Base-by-base conservation (phyloP, 2,113 vertebrate species). In the Mugil cephalus region DNA sequence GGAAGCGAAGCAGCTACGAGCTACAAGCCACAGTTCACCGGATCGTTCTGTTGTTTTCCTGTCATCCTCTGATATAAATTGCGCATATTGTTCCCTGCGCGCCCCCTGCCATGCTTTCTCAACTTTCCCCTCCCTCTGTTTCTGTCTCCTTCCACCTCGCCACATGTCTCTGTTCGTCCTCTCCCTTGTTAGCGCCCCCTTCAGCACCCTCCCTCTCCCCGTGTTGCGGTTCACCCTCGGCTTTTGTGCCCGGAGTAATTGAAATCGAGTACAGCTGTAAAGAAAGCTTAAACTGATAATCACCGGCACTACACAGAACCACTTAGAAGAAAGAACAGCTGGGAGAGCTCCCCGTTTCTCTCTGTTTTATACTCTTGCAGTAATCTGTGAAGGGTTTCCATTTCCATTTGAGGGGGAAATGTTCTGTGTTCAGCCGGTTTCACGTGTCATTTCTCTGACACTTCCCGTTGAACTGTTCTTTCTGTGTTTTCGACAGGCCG, bases 211-310 rank as follows among this genome's bases (percentile, higher is more conserved):
- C 19, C 15, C 34, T 53, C 53, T 56, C 12, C 6, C 10, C 19
- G 47, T 73, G 34, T 63, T 55, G 80, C 45, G 72, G 19, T 35
- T 58, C 47, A 30, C 9, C 12, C 45, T 53, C 21, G 50, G 50
- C 15, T 50, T 19, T 50, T 34, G 46, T 53, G 54, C 59, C 42
- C 54, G 47, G 40, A 67, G 35, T 50, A 67, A 71, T 60, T 77
- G 42, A 80, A 72, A 83, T 62, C 3, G n/a, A 74, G 74, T 34
- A 42, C 51, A 55, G 58, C 79, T 69, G 55, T 69, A 69, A 86
- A 82, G 77, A 56, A 51, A 74, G 56, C 54, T 65, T 76, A 63
- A 78, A 80, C 21, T 70, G 69, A 79, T 80, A 60, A 83, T 83
- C 70, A 63, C 65, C 35, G 35, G 30, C 69, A 58, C 76, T 72